Evolutionary conservation across 2,113 vertebrate species (phyloP), one percentile per base, ranked within the genome.

Genomic region (Oenanthe melanoleuca): DNA sequence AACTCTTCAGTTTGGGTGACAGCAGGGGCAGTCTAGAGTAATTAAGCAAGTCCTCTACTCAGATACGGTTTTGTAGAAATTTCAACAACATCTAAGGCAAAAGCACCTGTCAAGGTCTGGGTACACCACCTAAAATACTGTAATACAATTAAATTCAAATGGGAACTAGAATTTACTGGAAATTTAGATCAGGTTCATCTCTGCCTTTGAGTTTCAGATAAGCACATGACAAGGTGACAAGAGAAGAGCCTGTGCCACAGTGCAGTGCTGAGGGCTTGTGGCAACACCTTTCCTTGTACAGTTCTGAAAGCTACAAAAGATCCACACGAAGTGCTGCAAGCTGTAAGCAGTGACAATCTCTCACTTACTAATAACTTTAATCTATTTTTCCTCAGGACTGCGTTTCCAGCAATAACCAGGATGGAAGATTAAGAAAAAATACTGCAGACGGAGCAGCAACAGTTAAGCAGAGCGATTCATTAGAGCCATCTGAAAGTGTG

Each of bases 301-400:
- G 6, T 38, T 49, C 52, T 61, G 28, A 44, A 78, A 53, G 47
- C 37, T 38, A 80, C 2, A 2, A 72, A 61, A 71, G 42, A 66
- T 15, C 31, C 55, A 40, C 12, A 3, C 16, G n/a, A 60, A 63
- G 61, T 52, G 34, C 29, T 50, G 40, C 71, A 56, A 88, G 34
- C 23, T 93, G 52, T 37, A 71, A 74, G 29, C 1, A 42, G 60
- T 38, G 50, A 83, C 79, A 84, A 42, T 82, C 42, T 33, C 61
- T 86, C 50, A 8, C 78, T 95, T 85, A 61, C 64, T 96, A 80
- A 96, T 55, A 61, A 52, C 72, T 94, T 84, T 37, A 26, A 61
- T 95, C 49, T 94, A 23, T 95, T 83, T 80, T 87, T 60, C 47
- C 40, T 61, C 78, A 84, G 98, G 97, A 96, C 74, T 95, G 97